Base-by-base conservation (phyloP, 2,888 invertebrate genomes). In the Alcis repandata region DNA sequence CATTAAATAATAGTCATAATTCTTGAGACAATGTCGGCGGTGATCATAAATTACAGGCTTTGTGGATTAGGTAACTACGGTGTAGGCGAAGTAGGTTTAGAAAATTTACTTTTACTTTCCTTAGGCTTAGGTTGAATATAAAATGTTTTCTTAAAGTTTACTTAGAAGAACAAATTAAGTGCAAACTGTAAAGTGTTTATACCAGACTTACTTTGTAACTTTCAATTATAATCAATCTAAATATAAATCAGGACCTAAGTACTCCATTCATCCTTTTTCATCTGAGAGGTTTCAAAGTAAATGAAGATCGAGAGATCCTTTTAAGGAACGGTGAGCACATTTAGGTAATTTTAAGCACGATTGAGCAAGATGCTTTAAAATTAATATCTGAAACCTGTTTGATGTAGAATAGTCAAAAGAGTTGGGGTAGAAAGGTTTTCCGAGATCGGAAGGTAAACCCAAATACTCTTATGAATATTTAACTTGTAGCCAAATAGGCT, bases 61-160 rank as follows among this genome's bases (percentile, higher is more conserved):
- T 53, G 41, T 52, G 17, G 46, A 64, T 71, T 66, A 68, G 57
- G 69, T 63, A 68, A 69, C 66, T 64, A 48, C 48, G 59, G 63
- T 53, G 63, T 61, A 65, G 59, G 59, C 49, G 43, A 54, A 45
- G 19, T 51, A 56, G 61, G 40, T 53, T 43, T 53, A 54, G 58
- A 59, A 69, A 61, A 63, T 66, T 57, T 65, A n/a, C 45, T 63
- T 52, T 59, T 48, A 59, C 63, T 59, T 54, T 63, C 48, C n/a
- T 40, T 19, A 17, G n/a, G 9, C 2, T 41, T 40, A 22, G 4
- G 11, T 27, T 27, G 3, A 27, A 27, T 4, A 27, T 6, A 27
- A 27, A 6, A 27, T 4, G 27, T 27, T 27, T 27, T 27, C 27
- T 4, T 27, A 27, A 27, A 6, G 27, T 6, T 27, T 27, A 27